Evolutionary conservation across 2,113 vertebrate species (phyloP), one percentile per base, ranked within the genome.

Genomic region (Amia ocellicauda): DNA sequence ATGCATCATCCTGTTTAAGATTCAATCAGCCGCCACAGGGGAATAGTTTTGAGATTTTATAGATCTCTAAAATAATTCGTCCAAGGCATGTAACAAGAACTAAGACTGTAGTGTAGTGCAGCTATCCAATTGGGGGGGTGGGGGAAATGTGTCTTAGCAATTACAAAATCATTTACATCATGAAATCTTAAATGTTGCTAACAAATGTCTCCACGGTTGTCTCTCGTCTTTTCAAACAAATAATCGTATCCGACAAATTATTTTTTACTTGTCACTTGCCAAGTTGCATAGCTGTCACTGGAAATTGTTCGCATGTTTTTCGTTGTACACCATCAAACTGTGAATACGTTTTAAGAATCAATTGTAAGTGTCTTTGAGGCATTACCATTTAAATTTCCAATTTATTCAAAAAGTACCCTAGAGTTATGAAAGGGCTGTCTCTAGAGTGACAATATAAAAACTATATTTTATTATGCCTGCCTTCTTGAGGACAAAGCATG

Each of bases 391-490:
- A 36, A 36, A 36, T 36, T 36, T 36, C 11, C 31, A 36, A 36
- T 36, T 36, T 36, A 36, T 36, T 36, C 31, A 36, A 36, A 36
- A 36, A 14, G 7, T 43, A 56, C 63, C 42, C 17, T 47, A 42
- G 62, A 26, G 42, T 26, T 26, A 9, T 68, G 60, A 63, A 66
- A 60, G 51, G 31, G 27, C 31, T 27, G 22, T 4, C 16, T 45
- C 24, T 7, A 16, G 14, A 60, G 22, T 65, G 70, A 70, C 74
- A 60, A 60, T 9, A 22, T 64, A 51, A 66, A 67, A 58, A 58
- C 45, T 49, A 28, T 24, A 54, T n/a, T 40, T 14, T 19, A 40
- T 40, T 41, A 23, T 11, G 31, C 17, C 31, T 20, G 7, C 31
- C 4, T 29, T 5, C 31, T 36, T 11, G 11, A 7, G 31, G 31